These are phyloP conservation scores for Glareola pratincola DNA, from an alignment of 2,113 vertebrate genomes.

Conservation along the genomic window DNA sequence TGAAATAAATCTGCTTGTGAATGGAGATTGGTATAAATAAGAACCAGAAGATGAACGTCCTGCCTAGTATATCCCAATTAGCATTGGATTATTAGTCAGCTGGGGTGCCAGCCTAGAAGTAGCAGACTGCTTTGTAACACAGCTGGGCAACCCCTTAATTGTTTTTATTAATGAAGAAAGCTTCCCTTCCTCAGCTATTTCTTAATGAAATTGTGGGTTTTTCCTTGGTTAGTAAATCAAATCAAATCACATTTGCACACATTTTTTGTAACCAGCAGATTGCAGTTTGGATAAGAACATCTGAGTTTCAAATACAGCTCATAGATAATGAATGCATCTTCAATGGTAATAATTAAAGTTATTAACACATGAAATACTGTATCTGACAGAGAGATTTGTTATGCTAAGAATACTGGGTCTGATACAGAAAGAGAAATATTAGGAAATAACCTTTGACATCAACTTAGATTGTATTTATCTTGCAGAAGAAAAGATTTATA, in stretches of 20 bases:
- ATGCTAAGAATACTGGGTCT: neutral
- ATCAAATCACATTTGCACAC: neutral
- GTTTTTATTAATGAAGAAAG: slow-evolving; percentile 71
- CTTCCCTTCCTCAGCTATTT: slow-evolving; percentile 46
- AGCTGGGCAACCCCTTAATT: slow-evolving; percentile 59
- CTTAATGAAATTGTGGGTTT: slow-evolving; percentile 48
- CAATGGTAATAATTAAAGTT: neutral
- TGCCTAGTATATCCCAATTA: slow-evolving; percentile 18
- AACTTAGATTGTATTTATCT: neutral
- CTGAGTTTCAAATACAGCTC: neutral
- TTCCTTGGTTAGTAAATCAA: slow-evolving; percentile 50
- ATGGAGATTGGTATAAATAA: slow-evolving; percentile 12
- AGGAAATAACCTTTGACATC: neutral
- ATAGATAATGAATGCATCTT: neutral
- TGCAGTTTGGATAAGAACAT: neutral
- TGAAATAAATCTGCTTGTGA: neutral
- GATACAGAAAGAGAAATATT: neutral
- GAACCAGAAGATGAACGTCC: neutral
- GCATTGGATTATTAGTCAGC: slow-evolving; percentile 2
- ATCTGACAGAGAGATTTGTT: neutral
- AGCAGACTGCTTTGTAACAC: slow-evolving; percentile 18
- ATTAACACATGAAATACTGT: neutral
- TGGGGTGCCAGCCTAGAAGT: neutral
- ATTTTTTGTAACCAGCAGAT: slow-evolving; percentile 16
- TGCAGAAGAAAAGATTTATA: neutral